Percentiles rank a stretch among this genome's conserved stretches.
These are phyloP conservation scores for Prunella himalayana DNA, from an alignment of 2,113 vertebrate genomes.

Conservation along the genomic window DNA sequence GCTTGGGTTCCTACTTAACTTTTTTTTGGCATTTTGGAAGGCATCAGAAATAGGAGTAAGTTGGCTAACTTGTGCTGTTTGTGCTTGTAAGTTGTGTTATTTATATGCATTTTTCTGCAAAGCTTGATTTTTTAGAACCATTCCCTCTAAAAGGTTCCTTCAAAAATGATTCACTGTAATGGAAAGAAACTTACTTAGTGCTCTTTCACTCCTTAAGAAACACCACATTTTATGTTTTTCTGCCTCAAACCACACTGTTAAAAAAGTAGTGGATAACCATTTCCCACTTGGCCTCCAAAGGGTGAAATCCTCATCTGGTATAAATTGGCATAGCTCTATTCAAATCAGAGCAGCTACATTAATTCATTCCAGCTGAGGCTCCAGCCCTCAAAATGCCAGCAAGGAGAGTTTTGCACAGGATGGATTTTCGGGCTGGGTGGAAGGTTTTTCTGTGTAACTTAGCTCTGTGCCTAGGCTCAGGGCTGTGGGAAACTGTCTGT, in stretches of 20 bases:
- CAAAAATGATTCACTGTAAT: not conserved
- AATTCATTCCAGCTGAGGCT: conserved; percentile 41
- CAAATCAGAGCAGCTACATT: conserved; percentile 4
- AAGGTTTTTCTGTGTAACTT: not conserved
- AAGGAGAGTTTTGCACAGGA: conserved; percentile 18
- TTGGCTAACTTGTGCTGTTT: not conserved
- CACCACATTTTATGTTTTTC: not conserved
- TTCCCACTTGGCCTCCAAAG: conserved; percentile 40
- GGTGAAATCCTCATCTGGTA: conserved; percentile 38
- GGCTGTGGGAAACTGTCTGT: not conserved
- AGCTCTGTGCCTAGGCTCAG: not conserved
- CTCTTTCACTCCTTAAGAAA: not conserved
- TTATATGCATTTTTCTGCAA: not conserved
- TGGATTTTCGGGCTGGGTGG: not conserved
- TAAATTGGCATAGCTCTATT: conserved; percentile 16
- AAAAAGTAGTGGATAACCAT: not conserved
- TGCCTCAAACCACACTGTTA: not conserved
- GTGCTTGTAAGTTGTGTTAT: not conserved
- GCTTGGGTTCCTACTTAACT: not conserved
- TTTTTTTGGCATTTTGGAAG: not conserved
- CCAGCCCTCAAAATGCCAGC: not conserved
- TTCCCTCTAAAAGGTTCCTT: not conserved
- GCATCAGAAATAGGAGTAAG: not conserved
- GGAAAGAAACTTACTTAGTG: not conserved
- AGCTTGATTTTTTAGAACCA: not conserved